These are phyloP conservation scores for Sturmia bella DNA, from an alignment of 2,888 invertebrate genomes.

Conservation along the genomic window DNA sequence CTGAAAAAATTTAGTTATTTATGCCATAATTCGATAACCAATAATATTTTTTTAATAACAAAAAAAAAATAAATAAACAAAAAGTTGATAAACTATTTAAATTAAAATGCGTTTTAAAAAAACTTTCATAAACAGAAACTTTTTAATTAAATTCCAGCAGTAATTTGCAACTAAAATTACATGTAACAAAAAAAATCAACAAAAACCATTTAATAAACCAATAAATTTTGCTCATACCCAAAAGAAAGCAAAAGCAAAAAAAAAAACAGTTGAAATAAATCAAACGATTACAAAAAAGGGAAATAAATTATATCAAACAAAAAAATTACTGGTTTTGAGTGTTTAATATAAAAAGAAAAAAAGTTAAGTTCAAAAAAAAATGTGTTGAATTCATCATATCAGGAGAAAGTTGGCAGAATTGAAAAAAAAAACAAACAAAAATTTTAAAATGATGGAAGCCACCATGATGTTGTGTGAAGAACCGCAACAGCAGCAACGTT, in stretches of 20 bases:
- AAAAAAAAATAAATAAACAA: conserved; percentile 10
- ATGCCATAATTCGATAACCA: conserved; percentile 15
- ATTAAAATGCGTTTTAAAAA: conserved; percentile 71
- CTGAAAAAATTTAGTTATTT: conserved; percentile 7
- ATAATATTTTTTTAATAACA: conserved; percentile 18
- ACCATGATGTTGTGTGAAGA: conserved; percentile 77
- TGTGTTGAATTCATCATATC: conserved; percentile 58
- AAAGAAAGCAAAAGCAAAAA: conserved; percentile 40
- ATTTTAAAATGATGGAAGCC: conserved; percentile 75
- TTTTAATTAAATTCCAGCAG: conserved; percentile 25
- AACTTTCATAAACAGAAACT: background rate
- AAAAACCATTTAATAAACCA: conserved; percentile 50
- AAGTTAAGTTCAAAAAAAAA: conserved; percentile 28
- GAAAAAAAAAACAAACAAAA: conserved; percentile 7
- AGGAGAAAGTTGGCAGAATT: conserved; percentile 8
- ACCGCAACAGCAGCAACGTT: conserved; percentile 74
- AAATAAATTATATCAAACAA: conserved; percentile 1
- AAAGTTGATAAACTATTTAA: conserved; percentile 49
- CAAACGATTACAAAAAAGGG: conserved; percentile 11
- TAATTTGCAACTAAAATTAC: conserved; percentile 36
- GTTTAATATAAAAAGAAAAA: conserved; percentile 11
- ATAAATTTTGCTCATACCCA: conserved; percentile 56
- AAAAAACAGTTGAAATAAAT: conserved; percentile 47
- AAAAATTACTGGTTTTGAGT: background rate
- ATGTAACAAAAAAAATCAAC: conserved; percentile 15